phyloP scores from a whole-genome alignment of 2,888 invertebrate genomes.

The Andrena fulva region DNA sequence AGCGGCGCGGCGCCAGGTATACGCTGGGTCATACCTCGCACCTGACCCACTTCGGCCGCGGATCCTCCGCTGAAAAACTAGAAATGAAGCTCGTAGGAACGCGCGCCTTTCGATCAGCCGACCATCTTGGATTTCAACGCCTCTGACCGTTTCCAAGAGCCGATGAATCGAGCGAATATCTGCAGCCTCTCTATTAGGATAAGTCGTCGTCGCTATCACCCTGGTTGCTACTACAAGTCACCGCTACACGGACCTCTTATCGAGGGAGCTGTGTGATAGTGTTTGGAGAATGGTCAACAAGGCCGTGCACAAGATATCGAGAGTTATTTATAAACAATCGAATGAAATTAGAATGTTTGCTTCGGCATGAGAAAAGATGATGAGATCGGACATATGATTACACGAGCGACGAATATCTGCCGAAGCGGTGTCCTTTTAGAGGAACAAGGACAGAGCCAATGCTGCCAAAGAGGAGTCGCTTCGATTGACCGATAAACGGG shows the following conservation, averaged over 20 bases:
- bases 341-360: background rate
- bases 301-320: background rate
- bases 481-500: conserved; percentile 47
- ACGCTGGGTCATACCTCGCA: background rate
- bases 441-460: background rate
- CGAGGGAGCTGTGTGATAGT: background rate
- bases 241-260: background rate
- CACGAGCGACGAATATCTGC: no score
- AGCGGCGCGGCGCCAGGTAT: background rate
- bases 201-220: background rate
- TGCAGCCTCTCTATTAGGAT: background rate
- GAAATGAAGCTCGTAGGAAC: no score
- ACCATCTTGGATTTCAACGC: no score
- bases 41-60: background rate
- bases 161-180: no score
- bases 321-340: background rate
- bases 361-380: no score
- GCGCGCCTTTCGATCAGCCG: no score
- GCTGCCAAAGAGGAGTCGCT: conserved; percentile 9
- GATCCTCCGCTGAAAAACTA: no score
- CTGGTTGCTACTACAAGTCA: background rate
- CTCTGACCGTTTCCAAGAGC: no score
- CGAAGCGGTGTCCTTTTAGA: background rate
- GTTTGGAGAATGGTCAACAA: background rate
- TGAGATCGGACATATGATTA: no score